Base-by-base conservation (phyloP, 2,888 invertebrate genomes). In the Ectropis crepuscularia region DNA sequence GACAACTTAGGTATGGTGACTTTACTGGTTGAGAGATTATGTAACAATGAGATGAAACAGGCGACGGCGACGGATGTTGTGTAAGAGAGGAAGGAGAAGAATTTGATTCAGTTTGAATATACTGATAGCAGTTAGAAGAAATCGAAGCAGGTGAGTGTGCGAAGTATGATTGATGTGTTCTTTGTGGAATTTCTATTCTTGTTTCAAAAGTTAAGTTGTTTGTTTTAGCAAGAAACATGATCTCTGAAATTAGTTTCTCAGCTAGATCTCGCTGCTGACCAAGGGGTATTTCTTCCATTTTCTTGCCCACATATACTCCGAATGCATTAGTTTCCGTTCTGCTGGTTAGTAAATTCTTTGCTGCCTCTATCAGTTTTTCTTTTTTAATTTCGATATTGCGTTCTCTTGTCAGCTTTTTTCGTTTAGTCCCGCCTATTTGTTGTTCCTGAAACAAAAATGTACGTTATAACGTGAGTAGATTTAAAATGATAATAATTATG, bases 111-210 rank as follows among this genome's bases (percentile, higher is more conserved):
- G 42, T 42, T 42, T 42, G 42, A 6, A 42, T 42, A 42, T 42
- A 42, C 42, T 42, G 7, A 42, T 42, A 42, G 42, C 42, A 9
- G 42, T 6, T 42, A 42, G 42, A 42, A 10, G 42, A 42, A 42
- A 9, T 42, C 42, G 9, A 42, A 9, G 42, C 6, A 46, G 46
- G 8, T 12, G 46, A 7, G 16, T 47, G 47, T 42, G 10, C 42
- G 42, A 42, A 8, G 42, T 42, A 42, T 5, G 28, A 10, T 28
- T 28, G 11, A 5, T 47, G 36, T 47, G 36, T n/a, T 47, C 8
- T 47, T 28, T 28, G 36, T 28, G 47, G 47, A 47, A 16, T 48
- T 48, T 48, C 48, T 37, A 48, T 48, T 48, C 8, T 48, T 37
- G 48, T 10, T 5, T 48, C 48, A n/a, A 6, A 37, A n/a, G 9